Evolutionary conservation across 2,113 vertebrate genomes (phyloP), one percentile per base, ranked within the genome.

Genomic region (Grallaria varia): DNA sequence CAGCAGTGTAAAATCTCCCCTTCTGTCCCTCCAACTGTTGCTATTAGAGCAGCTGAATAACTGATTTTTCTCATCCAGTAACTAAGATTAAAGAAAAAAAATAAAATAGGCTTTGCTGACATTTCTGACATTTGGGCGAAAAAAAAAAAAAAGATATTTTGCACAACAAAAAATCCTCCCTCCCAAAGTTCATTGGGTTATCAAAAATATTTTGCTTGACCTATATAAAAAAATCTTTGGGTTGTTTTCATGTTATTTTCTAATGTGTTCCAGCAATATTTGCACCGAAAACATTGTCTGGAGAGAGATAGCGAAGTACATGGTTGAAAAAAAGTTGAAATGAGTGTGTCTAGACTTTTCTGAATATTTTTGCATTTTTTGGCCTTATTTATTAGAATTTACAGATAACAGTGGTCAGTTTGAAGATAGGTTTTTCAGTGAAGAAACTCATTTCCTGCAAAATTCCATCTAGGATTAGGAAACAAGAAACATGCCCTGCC

Each of bases 1-100:
- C 86, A 89, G 80, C 80, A 90, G 86, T 90, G 76, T 84, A 90
- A 95, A 95, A 92, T 89, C 79, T 93, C 63, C 88, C 94, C 92
- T 96, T 97, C 90, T 95, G 92, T 94, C 90, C 86, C 72, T 93
- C 95, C 86, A 92, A 96, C 83, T 95, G 88, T 93, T 97, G 92
- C 76, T 83, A 80, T 86, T 80, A 86, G 75, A 95, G 55, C 75
- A 92, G 82, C 50, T 80, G 85, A 95, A 95, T 84, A 93, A 74
- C 59, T 83, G 58, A 50, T 92, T 95, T 93, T 80, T 83, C 72
- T 94, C 71, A 88, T 90, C 42, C 42, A 76, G 19, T 90, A 88
- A 80, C 78, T 75, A 68, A 93, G 52, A 87, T 52, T 89, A 72
- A 89, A 88, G 25, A 56, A 79, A 69, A 80, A 59, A 53, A 63